These are phyloP conservation scores for Eira barbara DNA, from an alignment of 2,113 vertebrate genomes.

Conservation along the genomic window DNA sequence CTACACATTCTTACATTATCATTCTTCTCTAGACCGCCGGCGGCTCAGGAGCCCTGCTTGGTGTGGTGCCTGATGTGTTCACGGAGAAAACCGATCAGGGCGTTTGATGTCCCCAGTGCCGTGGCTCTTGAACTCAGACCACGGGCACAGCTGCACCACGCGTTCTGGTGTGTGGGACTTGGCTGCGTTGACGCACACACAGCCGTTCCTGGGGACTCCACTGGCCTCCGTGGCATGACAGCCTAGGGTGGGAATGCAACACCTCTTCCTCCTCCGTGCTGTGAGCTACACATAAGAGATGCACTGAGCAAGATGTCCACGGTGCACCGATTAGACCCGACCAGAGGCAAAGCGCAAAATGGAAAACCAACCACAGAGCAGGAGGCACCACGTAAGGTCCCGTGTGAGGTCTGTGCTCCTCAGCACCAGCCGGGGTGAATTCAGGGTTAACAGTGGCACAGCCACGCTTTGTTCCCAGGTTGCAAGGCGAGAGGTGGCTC, in stretches of 20 bases:
- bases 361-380: not conserved
- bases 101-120: not conserved
- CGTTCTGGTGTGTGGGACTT: not conserved
- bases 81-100: not conserved
- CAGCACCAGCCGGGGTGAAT: accelerated
- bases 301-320: not conserved
- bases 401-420: not conserved
- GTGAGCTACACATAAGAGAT: accelerated
- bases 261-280: not conserved
- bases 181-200: accelerated
- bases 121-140: not conserved
- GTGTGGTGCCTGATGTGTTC: accelerated
- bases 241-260: not conserved
- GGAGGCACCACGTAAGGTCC: not conserved
- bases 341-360: not conserved
- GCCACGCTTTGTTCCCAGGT: not conserved
- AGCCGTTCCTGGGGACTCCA: not conserved
- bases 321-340: too few species aligned
- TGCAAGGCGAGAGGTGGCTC: not conserved
- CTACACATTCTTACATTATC: not conserved
- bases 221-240: not conserved
- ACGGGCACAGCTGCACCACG: too few species aligned
- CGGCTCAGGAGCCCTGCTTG: not conserved
- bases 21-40: not conserved
- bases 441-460: not conserved